Evolutionary conservation across 2,888 invertebrate genomes (phyloP), one percentile per base, ranked within the genome.

Genomic region (Chrysopilus asiliformis): DNA sequence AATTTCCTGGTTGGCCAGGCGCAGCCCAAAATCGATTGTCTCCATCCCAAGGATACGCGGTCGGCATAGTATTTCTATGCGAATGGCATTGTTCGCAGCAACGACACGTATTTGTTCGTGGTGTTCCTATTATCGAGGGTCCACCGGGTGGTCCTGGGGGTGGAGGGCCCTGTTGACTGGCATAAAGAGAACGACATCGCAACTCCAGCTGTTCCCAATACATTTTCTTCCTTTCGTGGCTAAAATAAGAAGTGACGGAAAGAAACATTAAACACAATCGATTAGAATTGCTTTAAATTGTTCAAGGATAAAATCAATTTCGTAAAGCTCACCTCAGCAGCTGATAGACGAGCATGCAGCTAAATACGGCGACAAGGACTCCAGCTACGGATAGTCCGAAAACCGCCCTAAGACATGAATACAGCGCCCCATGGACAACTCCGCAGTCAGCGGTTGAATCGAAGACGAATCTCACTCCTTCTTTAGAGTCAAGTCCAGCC

Each of bases 201-300:
- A 87, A 60, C 57, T 89, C 89, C 58, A 90, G 55, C 64, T 90
- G 87, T 51, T 87, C 87, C 89, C 90, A 90, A 59, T 90, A 90
- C 80, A 86, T 87, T 65, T 89, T 90, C 67, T 90, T 90, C 43
- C 85, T 79, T 62, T 90, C 90, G 55, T 90, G 90, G 47, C 87
- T 86, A 53, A 4, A 64, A 56, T 43, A 14, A 34, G 26, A 16
- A 16, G n/a, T n/a, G n/a, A n/a, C n/a, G n/a, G n/a, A n/a, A n/a
- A n/a, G n/a, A n/a, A n/a, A n/a, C n/a, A n/a, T n/a, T n/a, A n/a
- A n/a, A n/a, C n/a, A 16, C 12, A 16, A 31, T 14, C 14, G 22
- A 32, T 26, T 13, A 14, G 12, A 6, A 12, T 8, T 26, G 26
- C 10, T 8, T 26, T 26, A 7, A 26, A 10, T 13, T 14, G 13